Evolutionary conservation across 1,140 invertebrate species (phyloP).

Genomic region (Babylonia areolata): DNA sequence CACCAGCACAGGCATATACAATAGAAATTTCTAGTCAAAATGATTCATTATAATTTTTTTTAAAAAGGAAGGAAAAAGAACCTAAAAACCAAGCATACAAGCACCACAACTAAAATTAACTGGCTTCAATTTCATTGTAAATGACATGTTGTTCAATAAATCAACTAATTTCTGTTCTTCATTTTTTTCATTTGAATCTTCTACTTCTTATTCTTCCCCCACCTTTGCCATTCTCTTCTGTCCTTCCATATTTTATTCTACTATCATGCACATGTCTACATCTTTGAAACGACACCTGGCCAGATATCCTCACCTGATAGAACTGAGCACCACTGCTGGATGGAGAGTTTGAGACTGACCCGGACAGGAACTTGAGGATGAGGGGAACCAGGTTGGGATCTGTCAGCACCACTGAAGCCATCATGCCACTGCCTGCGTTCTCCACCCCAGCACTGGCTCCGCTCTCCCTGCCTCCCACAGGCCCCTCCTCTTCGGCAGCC

Average conservation of each 20-base stretch:
- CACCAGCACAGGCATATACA: too few relatives aligned
- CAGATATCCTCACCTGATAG: conserved; percentile 60
- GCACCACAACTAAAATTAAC: too few relatives aligned
- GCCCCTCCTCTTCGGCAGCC: conserved; percentile 32
- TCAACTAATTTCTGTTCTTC: too few relatives aligned
- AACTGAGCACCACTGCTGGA: conserved; percentile 58
- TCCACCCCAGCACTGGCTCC: conserved; percentile 31
- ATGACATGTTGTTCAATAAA: too few relatives aligned
- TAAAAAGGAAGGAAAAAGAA: too few relatives aligned
- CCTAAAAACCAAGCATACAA: too few relatives aligned
- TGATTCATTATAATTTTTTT: too few relatives aligned
- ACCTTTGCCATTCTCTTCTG: background rate
- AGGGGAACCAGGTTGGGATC: conserved; percentile 85
- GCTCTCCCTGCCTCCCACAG: background rate
- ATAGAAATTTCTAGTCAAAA: too few relatives aligned
- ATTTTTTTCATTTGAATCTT: too few relatives aligned
- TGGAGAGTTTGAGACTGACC: conserved; percentile 74
- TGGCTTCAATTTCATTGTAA: too few relatives aligned
- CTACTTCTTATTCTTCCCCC: background rate
- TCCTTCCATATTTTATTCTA: background rate
- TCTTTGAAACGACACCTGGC: background rate
- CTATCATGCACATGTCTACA: background rate
- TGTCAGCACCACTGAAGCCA: conserved; percentile 82
- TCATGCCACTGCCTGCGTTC: conserved; percentile 48
- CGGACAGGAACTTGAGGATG: conserved; percentile 84